These are phyloP conservation scores for Ichneumoninae sp. DNA, from an alignment of 2,888 invertebrate species.

Conservation along the genomic window DNA sequence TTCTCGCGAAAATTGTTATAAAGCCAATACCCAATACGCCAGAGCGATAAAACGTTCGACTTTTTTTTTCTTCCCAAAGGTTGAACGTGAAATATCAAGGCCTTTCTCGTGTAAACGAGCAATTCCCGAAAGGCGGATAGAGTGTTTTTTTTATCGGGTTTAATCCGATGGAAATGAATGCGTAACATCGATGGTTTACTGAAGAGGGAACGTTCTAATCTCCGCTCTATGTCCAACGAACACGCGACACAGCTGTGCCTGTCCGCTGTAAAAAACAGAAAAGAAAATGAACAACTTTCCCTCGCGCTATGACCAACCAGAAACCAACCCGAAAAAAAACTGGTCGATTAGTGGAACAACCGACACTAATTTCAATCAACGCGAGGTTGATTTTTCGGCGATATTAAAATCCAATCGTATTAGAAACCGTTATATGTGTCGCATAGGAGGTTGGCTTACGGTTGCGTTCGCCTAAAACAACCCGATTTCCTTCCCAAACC, in stretches of 20 bases:
- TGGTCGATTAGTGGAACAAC: too few species aligned
- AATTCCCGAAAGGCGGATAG: conserved; percentile 1
- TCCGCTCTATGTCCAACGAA: background rate
- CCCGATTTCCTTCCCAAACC: too few species aligned
- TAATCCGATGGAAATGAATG: conserved; percentile 4
- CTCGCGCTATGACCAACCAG: too few species aligned
- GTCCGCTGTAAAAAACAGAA: background rate
- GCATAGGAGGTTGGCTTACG: too few species aligned
- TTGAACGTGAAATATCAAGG: conserved; percentile 9
- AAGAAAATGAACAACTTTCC: background rate
- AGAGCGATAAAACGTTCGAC: conserved; percentile 13
- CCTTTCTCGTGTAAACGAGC: background rate
- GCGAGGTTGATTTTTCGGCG: too few species aligned
- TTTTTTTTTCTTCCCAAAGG: conserved; percentile 2
- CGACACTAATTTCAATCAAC: too few species aligned
- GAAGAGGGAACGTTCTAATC: background rate
- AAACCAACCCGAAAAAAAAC: too few species aligned
- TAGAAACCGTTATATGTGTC: too few species aligned
- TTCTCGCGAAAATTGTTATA: conserved; percentile 52
- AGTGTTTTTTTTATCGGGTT: background rate
- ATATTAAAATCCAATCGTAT: too few species aligned
- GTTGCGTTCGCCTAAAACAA: too few species aligned
- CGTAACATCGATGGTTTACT: background rate
- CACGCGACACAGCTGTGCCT: background rate
- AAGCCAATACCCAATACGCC: conserved; percentile 36